Percentiles rank a stretch among this genome's conserved stretches.
Evolutionary conservation across 1,140 invertebrate species (phyloP).

Genomic region (Stegodyphus dumicola): DNA sequence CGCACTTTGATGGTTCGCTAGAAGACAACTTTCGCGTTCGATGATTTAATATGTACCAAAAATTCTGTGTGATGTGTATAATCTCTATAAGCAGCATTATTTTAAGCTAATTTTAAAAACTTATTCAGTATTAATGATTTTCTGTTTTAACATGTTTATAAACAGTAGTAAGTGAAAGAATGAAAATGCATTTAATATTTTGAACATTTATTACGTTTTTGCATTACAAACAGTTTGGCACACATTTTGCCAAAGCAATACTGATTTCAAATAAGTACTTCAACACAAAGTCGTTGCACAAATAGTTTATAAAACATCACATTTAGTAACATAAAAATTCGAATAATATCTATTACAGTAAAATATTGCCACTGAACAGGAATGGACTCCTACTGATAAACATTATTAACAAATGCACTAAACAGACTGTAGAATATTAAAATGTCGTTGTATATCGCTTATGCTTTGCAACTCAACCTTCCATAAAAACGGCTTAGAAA

Average conservation of each 20-base stretch:
- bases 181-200: no score
- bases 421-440: background rate
- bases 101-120: no score
- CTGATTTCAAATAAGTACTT: constrained; percentile 38
- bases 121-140: no score
- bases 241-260: constrained; percentile 31
- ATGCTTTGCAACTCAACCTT: background rate
- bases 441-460: background rate
- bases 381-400: background rate
- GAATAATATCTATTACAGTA: constrained; percentile 17
- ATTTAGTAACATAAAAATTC: constrained; percentile 18
- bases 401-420: background rate
- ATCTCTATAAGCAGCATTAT: no score
- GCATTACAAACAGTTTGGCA: constrained; percentile 31
- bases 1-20: no score
- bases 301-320: constrained; percentile 30
- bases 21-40: no score
- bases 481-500: constrained; percentile 3
- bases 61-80: no score
- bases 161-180: no score
- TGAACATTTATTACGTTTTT: no score
- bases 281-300: constrained; percentile 22
- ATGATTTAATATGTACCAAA: no score
- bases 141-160: no score
- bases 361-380: constrained; percentile 28